Conservation (phyloP, 1,140 invertebrate genomes). For the Cardiocondyla obscurior region DNA sequence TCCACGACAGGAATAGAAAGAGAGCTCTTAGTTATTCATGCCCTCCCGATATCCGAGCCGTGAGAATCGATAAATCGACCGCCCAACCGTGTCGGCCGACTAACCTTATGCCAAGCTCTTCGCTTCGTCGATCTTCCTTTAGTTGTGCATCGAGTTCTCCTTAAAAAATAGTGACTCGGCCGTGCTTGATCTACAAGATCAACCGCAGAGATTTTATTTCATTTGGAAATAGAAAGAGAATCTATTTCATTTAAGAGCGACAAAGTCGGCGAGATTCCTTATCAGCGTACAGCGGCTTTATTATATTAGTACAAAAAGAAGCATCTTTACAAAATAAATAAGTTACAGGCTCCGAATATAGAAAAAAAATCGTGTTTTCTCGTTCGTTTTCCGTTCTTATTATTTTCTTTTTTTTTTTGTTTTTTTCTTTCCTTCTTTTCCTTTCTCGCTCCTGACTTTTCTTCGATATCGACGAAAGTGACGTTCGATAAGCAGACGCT, state of each 20-base stretch:
- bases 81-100: constrained; percentile 66
- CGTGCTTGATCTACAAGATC: not conserved
- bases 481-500: constrained; percentile 18
- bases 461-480: constrained; percentile 28
- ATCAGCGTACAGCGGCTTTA: constrained; percentile 79
- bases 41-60: constrained; percentile 76
- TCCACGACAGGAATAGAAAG: constrained; percentile 75
- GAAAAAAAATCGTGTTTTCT: constrained; percentile 46
- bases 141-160: not conserved
- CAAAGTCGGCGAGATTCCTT: not conserved
- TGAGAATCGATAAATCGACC: constrained; percentile 81
- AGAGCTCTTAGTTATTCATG: constrained; percentile 81
- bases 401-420: not conserved
- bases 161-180: not conserved
- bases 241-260: no score
- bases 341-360: constrained; percentile 77
- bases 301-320: constrained; percentile 84
- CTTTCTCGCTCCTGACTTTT: not conserved
- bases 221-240: constrained; percentile 23
- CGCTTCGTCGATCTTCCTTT: not conserved
- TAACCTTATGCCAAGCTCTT: constrained; percentile 70
- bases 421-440: not conserved
- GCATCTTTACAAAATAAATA: constrained; percentile 84
- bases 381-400: not conserved
- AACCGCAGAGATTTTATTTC: not conserved